Base-by-base conservation (phyloP, 1,140 invertebrate genomes). In the Drosophila bipectinata region DNA sequence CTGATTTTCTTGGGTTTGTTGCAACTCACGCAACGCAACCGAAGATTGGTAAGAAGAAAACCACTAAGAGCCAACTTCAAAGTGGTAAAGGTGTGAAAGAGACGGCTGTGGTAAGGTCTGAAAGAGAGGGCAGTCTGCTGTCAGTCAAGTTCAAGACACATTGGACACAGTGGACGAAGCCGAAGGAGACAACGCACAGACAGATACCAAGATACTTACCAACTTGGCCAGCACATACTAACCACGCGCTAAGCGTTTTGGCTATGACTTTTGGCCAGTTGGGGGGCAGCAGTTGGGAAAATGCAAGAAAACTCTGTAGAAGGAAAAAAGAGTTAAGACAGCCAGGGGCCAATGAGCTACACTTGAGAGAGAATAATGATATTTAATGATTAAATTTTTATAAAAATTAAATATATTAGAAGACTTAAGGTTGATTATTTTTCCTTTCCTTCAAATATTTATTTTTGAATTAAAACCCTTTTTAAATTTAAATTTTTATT, bases 21-120 rank as follows among this genome's bases (percentile, higher is more conserved):
- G 63, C 49, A 30, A 37, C 64, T 76, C 63, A 77, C 63, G 63
- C 72, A 76, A 62, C 51, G 51, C 51, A 76, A 76, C 45, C 69
- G 58, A 64, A 64, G 59, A 68, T 59, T 55, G 63, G 39, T 49
- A 37, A 51, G 21, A 56, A 4, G 24, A 24, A 39, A 58, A 47
- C 57, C 47, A 61, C 64, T 24, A 37, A 66, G 15, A 58, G 26
- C 30, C 56, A 34, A 61, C 39, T n/a, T 10, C 2, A 7, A 52
- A 52, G 24, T 6, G 9, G n/a, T 6, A 26, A 2, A 24, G 24
- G 44, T 37, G 47, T 6, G 34, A 30, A 56, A 44, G 10, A 21
- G 8, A 18, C 34, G 44, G 18, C 18, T 18, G 24, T 6, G 9
- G n/a, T 6, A 26, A 2, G 24, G 44, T 37, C 26, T 4, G 34